Evolutionary conservation across 2,888 invertebrate species (phyloP), one percentile per base, ranked within the genome.

Genomic region (Scaptomyza parva): DNA sequence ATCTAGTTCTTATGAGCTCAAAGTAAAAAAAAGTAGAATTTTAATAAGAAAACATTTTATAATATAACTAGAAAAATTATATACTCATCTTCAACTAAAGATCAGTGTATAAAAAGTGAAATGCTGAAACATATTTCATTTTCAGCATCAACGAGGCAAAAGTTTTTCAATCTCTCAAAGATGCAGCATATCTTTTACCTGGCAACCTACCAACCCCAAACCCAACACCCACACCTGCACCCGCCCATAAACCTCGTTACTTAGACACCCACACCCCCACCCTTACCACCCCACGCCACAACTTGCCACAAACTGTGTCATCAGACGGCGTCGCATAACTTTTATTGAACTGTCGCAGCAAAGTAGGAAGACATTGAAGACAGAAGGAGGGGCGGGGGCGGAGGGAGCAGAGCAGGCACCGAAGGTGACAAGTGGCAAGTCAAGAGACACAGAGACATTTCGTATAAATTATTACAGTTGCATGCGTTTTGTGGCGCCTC

Each of bases 401-500:
- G 18, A 2, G 39, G 26, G 9, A n/a, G n/a, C n/a, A n/a, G n/a
- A n/a, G n/a, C n/a, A n/a, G n/a, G 39, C 41, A 40, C 33, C 62
- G 63, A 84, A 84, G 82, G 87, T 85, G 82, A 64, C 87, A 85
- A 72, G 73, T 75, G 74, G 58, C 78, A 85, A 85, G 82, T 81
- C 82, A 82, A 82, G 85, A 73, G 87, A 73, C 82, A 78, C 87
- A 82, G 87, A 82, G 87, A 82, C 85, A 75, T 85, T 85, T 78
- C 37, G 82, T 82, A 82, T 87, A 82, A 82, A 87, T 87, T 82
- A 82, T 87, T 76, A 63, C 70, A 73, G 61, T 76, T 45, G 70
- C 75, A 65, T 70, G 79, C 70, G 33, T 68, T 22, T 48, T 61
- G 37, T 17, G 67, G 60, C 68, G 53, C 74, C 57, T 53, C 14